Evolutionary conservation across 2,797 vertebrate genomes (phyloP), one percentile per base, ranked within the genome.

Genomic region (Sebastes vulpes): DNA sequence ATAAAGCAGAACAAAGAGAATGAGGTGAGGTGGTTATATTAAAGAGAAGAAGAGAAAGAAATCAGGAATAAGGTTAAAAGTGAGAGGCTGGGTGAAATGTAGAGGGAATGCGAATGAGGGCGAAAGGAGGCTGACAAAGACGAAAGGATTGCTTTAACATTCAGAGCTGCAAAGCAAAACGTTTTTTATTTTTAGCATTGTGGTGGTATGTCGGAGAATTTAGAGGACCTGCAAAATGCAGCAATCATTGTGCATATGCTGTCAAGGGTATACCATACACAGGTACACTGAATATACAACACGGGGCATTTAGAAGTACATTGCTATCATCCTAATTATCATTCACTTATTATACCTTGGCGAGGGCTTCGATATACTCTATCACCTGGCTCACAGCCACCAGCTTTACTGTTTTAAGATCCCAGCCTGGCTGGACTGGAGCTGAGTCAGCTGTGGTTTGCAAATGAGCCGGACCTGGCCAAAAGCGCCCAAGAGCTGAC

Each of bases 401-500:
- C 11, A 21, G 58, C 56, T 60, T 12, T 9, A 32, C 87, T 79
- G 79, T 87, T 92, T 89, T 79, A 75, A 87, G 77, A 85, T 75
- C 52, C 54, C 53, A 46, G 72, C 28, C 76, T 74, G 81, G 72
- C 77, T 20, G 32, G 65, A 73, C 66, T 20, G 53, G 11, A 83
- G 92, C 93, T 93, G 85, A 94, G 79, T 94, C 92, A 94, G 91
- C 89, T 75, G 52, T 66, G 66, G 77, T 82, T 83, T 85, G 53
- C 66, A 87, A 85, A 90, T 5, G 20, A 83, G 72, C 65, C 21
- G 21, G 64, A 79, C 61, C 52, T 38, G 35, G 81, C 83, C 85
- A 69, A 79, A 87, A 68, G 52, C 2, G 18, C 38, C 85, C 77
- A 64, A 66, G 50, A 75, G 79, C 66, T 85, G 89, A 87, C 63